Conservation (phyloP, 2,888 invertebrate genomes). For the Scaptomyza caliginosa region DNA sequence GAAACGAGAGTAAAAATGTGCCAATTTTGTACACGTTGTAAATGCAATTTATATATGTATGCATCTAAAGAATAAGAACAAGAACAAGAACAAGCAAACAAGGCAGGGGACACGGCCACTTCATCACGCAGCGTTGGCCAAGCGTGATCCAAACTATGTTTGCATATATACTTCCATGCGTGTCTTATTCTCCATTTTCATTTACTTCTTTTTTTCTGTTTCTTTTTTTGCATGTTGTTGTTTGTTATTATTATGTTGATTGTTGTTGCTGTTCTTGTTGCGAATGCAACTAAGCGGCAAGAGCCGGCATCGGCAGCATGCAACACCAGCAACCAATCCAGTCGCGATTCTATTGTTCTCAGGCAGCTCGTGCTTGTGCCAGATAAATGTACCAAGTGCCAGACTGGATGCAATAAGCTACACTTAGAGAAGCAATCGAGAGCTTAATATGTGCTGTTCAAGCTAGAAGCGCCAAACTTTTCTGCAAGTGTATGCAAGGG, state of each 20-base stretch:
- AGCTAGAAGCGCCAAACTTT: too few relatives aligned
- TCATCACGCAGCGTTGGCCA: conserved; percentile 76
- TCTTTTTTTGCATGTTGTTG: conserved; percentile 4
- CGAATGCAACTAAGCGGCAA: conserved; percentile 71
- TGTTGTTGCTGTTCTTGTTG: conserved; percentile 25
- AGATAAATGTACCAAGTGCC: conserved; percentile 62
- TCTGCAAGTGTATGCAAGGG: background rate
- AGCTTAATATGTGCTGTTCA: too few relatives aligned
- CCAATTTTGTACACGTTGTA: conserved; percentile 59
- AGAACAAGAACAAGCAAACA: conserved; percentile 62
- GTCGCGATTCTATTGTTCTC: conserved; percentile 63
- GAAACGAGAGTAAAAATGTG: conserved; percentile 77
- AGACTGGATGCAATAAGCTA: background rate
- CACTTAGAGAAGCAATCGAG: background rate
- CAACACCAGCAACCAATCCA: conserved; percentile 26
- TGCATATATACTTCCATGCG: conserved; percentile 16
- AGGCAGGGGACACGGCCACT: conserved; percentile 73
- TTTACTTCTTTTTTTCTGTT: background rate
- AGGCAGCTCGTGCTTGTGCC: conserved; percentile 75
- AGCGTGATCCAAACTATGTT: conserved; percentile 58
- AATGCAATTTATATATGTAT: conserved; percentile 52
- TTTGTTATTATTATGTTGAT: conserved; percentile 12
- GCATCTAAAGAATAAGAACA: conserved; percentile 33
- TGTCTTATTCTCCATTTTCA: conserved; percentile 13
- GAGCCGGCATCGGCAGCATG: conserved; percentile 36